Percentiles rank a stretch among this genome's conserved stretches.
phyloP scores from a whole-genome alignment of 2,113 vertebrate genomes.

The Myocastor coypus region DNA sequence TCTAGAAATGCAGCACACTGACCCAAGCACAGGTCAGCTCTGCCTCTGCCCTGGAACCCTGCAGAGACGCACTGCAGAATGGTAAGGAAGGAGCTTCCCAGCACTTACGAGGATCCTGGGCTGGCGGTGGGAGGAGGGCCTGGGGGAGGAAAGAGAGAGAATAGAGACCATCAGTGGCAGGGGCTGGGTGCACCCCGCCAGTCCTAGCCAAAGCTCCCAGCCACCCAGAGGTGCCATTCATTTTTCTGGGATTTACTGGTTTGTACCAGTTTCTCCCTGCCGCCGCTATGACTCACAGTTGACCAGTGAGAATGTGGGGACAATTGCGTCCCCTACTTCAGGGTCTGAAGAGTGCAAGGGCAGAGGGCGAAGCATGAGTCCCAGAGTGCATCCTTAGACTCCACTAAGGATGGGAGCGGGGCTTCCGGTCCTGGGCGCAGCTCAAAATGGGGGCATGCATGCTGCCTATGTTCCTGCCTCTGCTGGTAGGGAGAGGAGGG shows the following conservation, averaged over 20 bases:
- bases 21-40: background rate
- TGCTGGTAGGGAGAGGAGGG: background rate
- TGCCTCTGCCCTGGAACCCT: constrained; percentile 35
- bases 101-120: constrained; percentile 96
- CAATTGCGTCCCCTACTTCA: background rate
- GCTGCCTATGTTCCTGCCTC: background rate
- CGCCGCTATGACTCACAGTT: background rate
- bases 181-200: background rate
- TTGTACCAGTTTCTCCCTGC: background rate
- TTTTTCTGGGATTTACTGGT: constrained; percentile 44
- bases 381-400: background rate
- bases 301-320: background rate
- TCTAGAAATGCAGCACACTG: background rate
- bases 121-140: constrained; percentile 95
- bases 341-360: constrained; percentile 5
- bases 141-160: constrained; percentile 88
- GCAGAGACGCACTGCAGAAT: background rate
- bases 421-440: background rate
- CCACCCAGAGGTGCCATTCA: background rate
- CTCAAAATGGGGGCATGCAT: background rate
- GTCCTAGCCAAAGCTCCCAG: background rate
- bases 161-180: constrained; percentile 67
- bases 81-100: constrained; percentile 66
- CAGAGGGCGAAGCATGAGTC: background rate
- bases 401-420: background rate